Conservation (phyloP, 1,140 invertebrate species). For the Polyergus mexicanus region DNA sequence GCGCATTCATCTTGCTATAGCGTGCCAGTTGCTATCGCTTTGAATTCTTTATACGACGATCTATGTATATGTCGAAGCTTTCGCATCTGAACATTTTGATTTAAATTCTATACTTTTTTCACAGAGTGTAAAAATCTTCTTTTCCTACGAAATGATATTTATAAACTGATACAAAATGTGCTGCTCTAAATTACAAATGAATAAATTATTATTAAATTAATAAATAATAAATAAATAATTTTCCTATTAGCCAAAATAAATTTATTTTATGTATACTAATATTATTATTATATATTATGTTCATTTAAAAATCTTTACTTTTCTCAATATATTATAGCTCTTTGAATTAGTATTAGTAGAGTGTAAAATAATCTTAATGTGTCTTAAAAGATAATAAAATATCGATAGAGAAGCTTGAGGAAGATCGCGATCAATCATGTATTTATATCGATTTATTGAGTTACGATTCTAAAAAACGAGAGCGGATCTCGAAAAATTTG, state of each 20-base stretch:
- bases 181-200: not conserved
- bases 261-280: not conserved
- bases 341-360: not conserved
- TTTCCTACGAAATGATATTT: not conserved
- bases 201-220: not conserved
- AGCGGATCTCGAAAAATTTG: conserved; percentile 42
- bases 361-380: not conserved
- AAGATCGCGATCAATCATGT: conserved; percentile 5
- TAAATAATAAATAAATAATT: not conserved
- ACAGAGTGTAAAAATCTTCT: not conserved
- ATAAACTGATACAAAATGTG: not conserved
- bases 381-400: not conserved
- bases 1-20: not conserved
- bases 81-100: not conserved
- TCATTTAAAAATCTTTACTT: conserved; percentile 10
- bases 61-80: not conserved
- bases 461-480: conserved; percentile 4
- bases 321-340: not conserved
- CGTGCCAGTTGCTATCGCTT: not conserved
- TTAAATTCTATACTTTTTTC: not conserved
- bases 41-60: not conserved
- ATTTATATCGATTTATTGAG: conserved; percentile 25
- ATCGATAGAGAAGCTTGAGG: conserved; percentile 6
- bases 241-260: not conserved
- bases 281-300: not conserved